These are phyloP conservation scores for Stictocephala bisonia DNA, from an alignment of 2,888 invertebrate species.

Conservation along the genomic window DNA sequence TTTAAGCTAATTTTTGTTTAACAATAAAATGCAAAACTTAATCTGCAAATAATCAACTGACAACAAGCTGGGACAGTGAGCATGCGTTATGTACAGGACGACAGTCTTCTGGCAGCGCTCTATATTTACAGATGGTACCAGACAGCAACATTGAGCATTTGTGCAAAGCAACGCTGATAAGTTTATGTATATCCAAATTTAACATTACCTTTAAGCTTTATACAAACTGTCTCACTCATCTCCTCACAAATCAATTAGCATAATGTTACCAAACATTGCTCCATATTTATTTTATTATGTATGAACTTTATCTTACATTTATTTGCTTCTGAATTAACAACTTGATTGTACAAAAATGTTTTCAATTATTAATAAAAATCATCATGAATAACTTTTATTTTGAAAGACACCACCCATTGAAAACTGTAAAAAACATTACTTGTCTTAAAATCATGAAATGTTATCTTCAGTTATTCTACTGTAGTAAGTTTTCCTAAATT, in stretches of 20 bases:
- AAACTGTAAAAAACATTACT: slow-evolving; percentile 23
- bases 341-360: too few species aligned
- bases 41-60: slow-evolving; percentile 18
- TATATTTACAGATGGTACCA: too few species aligned
- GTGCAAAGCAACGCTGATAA: slow-evolving; percentile 40
- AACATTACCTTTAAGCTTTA: neutral
- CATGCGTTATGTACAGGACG: slow-evolving; percentile 37
- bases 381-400: too few species aligned
- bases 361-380: too few species aligned
- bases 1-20: slow-evolving; percentile 28
- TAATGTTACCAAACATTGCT: too few species aligned
- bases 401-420: too few species aligned
- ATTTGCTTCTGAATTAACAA: too few species aligned
- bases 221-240: slow-evolving; percentile 4
- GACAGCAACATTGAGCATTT: slow-evolving; percentile 38
- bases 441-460: too few species aligned
- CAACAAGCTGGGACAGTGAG: slow-evolving; percentile 14
- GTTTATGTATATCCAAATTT: slow-evolving; percentile 27
- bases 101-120: slow-evolving; percentile 40
- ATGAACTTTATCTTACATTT: too few species aligned
- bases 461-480: too few species aligned
- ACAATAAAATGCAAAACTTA: neutral
- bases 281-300: too few species aligned
- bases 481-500: too few species aligned
- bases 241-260: slow-evolving; percentile 5